phyloP scores from a whole-genome alignment of 2,888 invertebrate genomes.

The Agapetus fuscipes region DNA sequence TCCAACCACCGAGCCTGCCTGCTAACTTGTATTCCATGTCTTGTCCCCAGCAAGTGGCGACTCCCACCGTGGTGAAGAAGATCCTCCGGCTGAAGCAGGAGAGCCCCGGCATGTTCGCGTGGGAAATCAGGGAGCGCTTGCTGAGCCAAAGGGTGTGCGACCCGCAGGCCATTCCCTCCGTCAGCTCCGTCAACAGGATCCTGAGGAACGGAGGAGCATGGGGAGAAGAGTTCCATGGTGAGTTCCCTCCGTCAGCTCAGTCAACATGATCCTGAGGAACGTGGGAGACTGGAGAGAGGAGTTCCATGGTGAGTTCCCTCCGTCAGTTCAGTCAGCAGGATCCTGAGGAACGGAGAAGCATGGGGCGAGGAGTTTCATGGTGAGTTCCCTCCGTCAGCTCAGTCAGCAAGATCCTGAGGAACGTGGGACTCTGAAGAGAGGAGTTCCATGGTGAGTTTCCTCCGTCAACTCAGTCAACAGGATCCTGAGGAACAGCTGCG shows the following conservation, averaged over 20 bases:
- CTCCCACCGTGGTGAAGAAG: conserved; percentile 90
- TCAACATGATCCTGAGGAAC: conserved; percentile 89
- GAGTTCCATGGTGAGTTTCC: conserved; percentile 78
- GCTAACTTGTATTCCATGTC: no score
- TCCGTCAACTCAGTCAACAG: conserved; percentile 92
- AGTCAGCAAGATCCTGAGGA: conserved; percentile 85
- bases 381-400: conserved; percentile 92
- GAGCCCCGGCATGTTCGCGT: conserved; percentile 93
- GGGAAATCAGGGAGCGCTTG: conserved; percentile 90
- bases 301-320: conserved; percentile 88
- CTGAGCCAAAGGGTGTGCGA: conserved; percentile 86
- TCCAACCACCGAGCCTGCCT: no score
- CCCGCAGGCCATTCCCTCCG: conserved; percentile 83
- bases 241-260: conserved; percentile 74
- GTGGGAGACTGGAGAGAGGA: conserved; percentile 90
- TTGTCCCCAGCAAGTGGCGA: conserved; percentile 82
- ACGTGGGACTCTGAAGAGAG: conserved; percentile 75
- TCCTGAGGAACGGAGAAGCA: conserved; percentile 78
- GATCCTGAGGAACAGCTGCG: conserved; percentile 79
- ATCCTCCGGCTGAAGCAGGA: conserved; percentile 90
- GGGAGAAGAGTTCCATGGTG: conserved; percentile 51
- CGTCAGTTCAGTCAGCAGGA: conserved; percentile 90
- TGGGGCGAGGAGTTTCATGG: conserved; percentile 71
- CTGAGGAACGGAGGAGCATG: conserved; percentile 79
- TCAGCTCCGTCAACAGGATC: conserved; percentile 90